These are phyloP conservation scores for Bicyclus anynana DNA, from an alignment of 1,140 invertebrate genomes.

Conservation along the genomic window DNA sequence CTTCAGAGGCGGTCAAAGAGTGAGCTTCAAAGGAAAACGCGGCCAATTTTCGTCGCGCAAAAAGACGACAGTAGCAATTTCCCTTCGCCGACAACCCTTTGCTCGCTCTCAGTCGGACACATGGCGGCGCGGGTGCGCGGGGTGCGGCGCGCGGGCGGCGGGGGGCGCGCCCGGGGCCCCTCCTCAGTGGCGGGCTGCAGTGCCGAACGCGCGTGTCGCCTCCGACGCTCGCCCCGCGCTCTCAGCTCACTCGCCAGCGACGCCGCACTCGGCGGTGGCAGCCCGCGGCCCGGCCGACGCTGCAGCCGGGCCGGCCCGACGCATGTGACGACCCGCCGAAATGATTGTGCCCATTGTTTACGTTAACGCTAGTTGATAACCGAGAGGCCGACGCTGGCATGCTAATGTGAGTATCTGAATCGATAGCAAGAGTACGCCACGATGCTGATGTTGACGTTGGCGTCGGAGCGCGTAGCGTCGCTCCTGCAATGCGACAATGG, in stretches of 20 bases:
- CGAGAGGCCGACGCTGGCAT: slow-evolving; percentile 64
- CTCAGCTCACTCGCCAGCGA: slow-evolving; percentile 64
- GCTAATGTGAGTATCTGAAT: slow-evolving; percentile 70
- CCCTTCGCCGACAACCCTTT: slow-evolving; percentile 65
- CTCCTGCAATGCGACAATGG: slow-evolving; percentile 68
- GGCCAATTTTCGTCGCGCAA: not conserved
- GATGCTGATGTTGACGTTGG: slow-evolving; percentile 39
- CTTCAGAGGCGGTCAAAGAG: not conserved
- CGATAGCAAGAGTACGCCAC: slow-evolving; percentile 34
- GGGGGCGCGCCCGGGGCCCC: slow-evolving; percentile 66
- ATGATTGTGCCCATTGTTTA: slow-evolving; percentile 66
- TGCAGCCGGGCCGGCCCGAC: slow-evolving; percentile 55
- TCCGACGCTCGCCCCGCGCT: slow-evolving; percentile 63
- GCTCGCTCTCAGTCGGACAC: slow-evolving; percentile 60
- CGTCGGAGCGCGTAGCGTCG: slow-evolving; percentile 23
- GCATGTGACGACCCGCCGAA: slow-evolving; percentile 53
- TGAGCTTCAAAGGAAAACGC: not conserved
- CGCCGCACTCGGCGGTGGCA: slow-evolving; percentile 61
- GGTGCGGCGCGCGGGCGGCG: slow-evolving; percentile 34
- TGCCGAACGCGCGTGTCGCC: slow-evolving; percentile 72
- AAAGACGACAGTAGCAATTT: slow-evolving; percentile 51
- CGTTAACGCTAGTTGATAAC: slow-evolving; percentile 69
- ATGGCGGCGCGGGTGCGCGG: slow-evolving; percentile 51
- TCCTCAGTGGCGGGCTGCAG: slow-evolving; percentile 72
- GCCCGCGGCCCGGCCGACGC: slow-evolving; percentile 55